Evolutionary conservation across 2,888 invertebrate species (phyloP), one percentile per base, ranked within the genome.

Genomic region (Melieria picta): DNA sequence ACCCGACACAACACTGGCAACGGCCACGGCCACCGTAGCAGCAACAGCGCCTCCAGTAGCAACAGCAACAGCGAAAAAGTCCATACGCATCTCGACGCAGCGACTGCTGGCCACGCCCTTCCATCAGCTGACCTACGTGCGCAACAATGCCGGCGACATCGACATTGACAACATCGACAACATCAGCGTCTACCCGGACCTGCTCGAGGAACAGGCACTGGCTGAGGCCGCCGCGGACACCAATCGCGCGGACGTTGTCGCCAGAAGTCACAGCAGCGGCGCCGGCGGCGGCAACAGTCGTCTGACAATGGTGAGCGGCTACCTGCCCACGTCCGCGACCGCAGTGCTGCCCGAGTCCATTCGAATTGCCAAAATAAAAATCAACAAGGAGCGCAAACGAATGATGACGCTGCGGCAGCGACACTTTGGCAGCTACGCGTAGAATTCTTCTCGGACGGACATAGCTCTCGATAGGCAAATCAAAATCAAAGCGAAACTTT

Each of bases 111-210:
- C 84, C 65, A 84, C 83, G 5, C 84, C 84, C 13, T 84, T 80
- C 69, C 83, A 82, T 73, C 80, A 82, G 61, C 70, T 84, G 66
- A 83, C 82, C 57, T 83, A 83, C 71, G 81, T 84, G 45, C 80
- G 83, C 42, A 83, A 84, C 63, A 78, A 79, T 69, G 83, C 80
- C 46, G 84, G 84, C 16, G 83, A 84, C 60, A 83, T 84, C 60
- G 82, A 84, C 65, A 83, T 83, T 63, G 83, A 83, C 73, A 84
- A 81, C 71, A 79, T 83, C 75, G 84, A 84, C 77, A 84, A 84
- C 71, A 84, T 84, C 46, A 84, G 82, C 76, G 80, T 83, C 50
- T 82, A 82, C 79, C 80, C 83, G 52, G 83, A 83, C 77, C 73
- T 79, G 47, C 77, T 80, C 47, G 81, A 81, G 55, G 81, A 81